Conservation (phyloP, 2,888 invertebrate genomes). For the Ferdinandea cuprea region DNA sequence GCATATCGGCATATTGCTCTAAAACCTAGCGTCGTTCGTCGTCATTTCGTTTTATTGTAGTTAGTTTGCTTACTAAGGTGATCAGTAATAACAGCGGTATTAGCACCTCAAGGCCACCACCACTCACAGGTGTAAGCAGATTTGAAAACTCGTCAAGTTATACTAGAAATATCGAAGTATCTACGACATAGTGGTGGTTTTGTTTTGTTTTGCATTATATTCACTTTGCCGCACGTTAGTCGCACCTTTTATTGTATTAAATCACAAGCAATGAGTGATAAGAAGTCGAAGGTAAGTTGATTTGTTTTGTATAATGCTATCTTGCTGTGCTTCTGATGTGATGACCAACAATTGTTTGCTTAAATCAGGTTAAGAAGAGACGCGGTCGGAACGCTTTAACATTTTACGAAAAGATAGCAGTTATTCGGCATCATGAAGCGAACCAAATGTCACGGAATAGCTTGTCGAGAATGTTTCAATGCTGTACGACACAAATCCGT, state of each 20-base stretch:
- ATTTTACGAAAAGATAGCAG: constrained; percentile 82
- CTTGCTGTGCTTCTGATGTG: neutral
- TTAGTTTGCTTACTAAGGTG: constrained; percentile 41
- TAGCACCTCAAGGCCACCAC: constrained; percentile 48
- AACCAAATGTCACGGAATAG: constrained; percentile 81
- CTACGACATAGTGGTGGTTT: no score
- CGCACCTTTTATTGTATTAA: neutral
- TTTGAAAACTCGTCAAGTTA: constrained; percentile 21
- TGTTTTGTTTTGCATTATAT: no score
- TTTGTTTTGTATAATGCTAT: neutral
- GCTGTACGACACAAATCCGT: constrained; percentile 82
- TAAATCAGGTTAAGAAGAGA: constrained; percentile 77
- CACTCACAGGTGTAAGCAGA: constrained; percentile 20
- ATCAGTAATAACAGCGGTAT: constrained; percentile 35
- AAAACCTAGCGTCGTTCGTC: constrained; percentile 10
- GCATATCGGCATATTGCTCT: constrained; percentile 31
- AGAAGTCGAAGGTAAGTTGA: constrained; percentile 38
- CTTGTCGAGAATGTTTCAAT: constrained; percentile 81
- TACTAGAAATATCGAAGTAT: constrained; percentile 8
- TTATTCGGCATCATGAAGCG: constrained; percentile 81
- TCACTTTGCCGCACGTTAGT: no score
- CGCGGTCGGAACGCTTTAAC: constrained; percentile 81
- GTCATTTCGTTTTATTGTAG: constrained; percentile 52
- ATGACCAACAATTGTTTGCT: neutral
- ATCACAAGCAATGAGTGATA: constrained; percentile 40